Evolutionary conservation across 1,140 invertebrate genomes (phyloP).

Genomic region (Camponotus vicinus): DNA sequence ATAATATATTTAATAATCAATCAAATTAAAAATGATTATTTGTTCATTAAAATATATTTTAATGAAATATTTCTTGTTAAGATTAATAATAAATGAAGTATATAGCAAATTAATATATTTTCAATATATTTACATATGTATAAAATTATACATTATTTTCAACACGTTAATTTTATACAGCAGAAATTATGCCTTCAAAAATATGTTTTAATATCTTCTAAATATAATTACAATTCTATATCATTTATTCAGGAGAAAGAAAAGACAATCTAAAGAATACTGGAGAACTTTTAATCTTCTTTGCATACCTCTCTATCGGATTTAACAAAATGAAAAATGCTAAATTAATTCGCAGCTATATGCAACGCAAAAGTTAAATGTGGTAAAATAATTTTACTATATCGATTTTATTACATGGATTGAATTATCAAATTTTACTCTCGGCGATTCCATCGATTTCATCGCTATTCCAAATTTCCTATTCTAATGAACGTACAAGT

Average conservation of each 20-base stretch:
- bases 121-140: background rate
- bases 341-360: conserved; percentile 12
- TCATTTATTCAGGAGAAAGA: background rate
- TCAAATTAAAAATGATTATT: background rate
- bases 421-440: conserved; percentile 33
- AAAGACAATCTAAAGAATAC: background rate
- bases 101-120: background rate
- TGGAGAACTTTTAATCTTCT: background rate
- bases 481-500: conserved; percentile 1
- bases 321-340: conserved; percentile 36
- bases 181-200: background rate
- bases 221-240: background rate
- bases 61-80: conserved; percentile 11
- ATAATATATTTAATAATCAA: conserved; percentile 19
- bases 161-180: no score
- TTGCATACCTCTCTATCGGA: background rate
- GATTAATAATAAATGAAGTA: background rate
- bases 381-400: conserved; percentile 28
- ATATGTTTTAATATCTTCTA: background rate
- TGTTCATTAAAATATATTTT: conserved; percentile 3
- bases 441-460: conserved; percentile 19
- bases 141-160: background rate
- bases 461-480: conserved; percentile 31
- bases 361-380: conserved; percentile 21
- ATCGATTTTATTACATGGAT: conserved; percentile 44